Conservation (phyloP, 2,797 vertebrate genomes). For the Crypturellus tataupa region DNA sequence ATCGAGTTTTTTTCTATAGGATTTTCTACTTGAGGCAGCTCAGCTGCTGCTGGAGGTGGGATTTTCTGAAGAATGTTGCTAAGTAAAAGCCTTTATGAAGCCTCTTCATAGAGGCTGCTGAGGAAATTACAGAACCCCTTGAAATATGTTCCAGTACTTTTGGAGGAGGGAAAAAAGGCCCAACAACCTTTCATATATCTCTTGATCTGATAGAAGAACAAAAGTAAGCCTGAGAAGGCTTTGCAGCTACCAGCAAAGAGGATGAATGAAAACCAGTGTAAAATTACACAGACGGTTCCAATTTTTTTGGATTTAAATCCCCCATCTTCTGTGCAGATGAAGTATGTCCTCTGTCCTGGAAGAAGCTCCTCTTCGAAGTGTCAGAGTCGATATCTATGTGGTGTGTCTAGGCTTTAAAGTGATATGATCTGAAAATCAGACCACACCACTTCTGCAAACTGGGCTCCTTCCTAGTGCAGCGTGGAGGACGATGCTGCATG, state of each 20-base stretch:
- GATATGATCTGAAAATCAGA: background rate
- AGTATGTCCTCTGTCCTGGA: background rate
- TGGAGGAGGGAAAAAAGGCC: fast-evolving
- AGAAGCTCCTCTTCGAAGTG: background rate
- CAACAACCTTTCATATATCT: background rate
- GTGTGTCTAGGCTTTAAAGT: background rate
- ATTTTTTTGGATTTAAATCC: background rate
- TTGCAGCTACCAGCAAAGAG: background rate
- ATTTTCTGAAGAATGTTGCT: background rate
- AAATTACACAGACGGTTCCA: background rate
- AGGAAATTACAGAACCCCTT: background rate
- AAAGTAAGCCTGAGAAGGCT: background rate
- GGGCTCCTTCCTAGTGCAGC: background rate
- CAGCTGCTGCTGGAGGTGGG: background rate
- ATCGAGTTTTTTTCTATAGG: background rate
- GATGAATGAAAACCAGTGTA: background rate
- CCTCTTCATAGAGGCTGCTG: background rate
- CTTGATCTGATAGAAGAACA: background rate
- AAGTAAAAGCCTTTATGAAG: background rate
- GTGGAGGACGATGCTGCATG: background rate
- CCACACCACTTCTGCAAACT: background rate
- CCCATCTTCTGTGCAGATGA: background rate
- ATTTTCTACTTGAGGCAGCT: background rate
- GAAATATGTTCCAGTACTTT: background rate
- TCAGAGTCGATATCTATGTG: background rate